Conservation (phyloP, 1,140 invertebrate species). For the Maniola jurtina region DNA sequence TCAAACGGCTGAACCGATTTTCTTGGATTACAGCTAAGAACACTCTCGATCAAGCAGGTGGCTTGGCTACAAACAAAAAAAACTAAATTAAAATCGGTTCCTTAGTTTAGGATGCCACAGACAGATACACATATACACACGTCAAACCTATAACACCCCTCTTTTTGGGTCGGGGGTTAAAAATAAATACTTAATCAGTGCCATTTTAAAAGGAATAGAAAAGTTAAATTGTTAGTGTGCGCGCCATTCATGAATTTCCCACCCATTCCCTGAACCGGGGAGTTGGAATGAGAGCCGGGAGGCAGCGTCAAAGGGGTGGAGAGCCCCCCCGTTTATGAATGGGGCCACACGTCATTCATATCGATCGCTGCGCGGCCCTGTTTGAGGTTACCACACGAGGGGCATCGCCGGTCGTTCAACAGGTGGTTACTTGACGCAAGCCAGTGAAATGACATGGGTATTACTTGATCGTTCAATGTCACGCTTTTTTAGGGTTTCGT, state of each 20-base stretch:
- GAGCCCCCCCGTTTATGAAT: slow-evolving; percentile 67
- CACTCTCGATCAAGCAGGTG: too few relatives aligned
- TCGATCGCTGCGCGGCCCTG: slow-evolving; percentile 54
- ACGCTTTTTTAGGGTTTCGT: too few relatives aligned
- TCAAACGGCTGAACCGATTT: too few relatives aligned
- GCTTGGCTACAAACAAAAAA: too few relatives aligned
- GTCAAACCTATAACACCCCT: too few relatives aligned
- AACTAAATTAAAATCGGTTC: too few relatives aligned
- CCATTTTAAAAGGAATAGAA: not conserved
- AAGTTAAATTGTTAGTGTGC: slow-evolving; percentile 37
- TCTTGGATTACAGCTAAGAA: too few relatives aligned
- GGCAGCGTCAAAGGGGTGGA: slow-evolving; percentile 28
- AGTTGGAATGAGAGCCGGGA: slow-evolving; percentile 33
- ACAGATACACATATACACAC: too few relatives aligned
- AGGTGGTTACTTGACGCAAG: slow-evolving; percentile 68
- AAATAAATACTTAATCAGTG: not conserved
- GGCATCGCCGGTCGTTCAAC: slow-evolving; percentile 56
- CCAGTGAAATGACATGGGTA: not conserved
- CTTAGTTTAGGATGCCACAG: too few relatives aligned
- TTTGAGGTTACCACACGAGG: slow-evolving; percentile 65
- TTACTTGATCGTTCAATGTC: too few relatives aligned
- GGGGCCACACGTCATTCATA: slow-evolving; percentile 72
- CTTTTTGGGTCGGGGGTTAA: too few relatives aligned
- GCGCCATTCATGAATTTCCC: slow-evolving; percentile 69
- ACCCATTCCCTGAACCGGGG: slow-evolving; percentile 40